These are phyloP conservation scores for Thera obeliscata DNA, from an alignment of 2,888 invertebrate genomes.

Conservation along the genomic window DNA sequence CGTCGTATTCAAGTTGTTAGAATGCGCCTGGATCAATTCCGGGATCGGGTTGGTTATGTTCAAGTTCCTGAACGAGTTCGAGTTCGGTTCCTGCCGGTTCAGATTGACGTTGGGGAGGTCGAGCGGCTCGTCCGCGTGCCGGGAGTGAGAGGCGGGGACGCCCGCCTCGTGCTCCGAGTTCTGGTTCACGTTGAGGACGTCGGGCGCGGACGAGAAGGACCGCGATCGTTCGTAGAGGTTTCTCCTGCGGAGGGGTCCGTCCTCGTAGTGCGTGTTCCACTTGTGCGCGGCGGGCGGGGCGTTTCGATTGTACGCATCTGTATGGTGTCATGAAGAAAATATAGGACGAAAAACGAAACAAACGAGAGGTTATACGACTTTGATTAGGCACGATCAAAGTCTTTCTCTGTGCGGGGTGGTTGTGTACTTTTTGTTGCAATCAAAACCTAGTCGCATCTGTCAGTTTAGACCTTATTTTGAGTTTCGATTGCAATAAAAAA, in stretches of 20 bases:
- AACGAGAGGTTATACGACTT: too few relatives aligned
- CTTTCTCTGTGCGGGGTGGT: too few relatives aligned
- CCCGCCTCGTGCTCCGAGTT: slow-evolving; percentile 13
- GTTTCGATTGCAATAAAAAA: too few relatives aligned
- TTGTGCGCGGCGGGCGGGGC: slow-evolving; percentile 49
- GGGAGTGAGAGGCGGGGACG: slow-evolving; percentile 29
- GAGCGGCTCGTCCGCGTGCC: slow-evolving; percentile 54
- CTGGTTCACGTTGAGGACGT: slow-evolving; percentile 83
- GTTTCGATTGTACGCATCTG: too few relatives aligned
- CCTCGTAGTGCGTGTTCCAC: slow-evolving; percentile 49
- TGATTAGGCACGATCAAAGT: too few relatives aligned
- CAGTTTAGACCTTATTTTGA: too few relatives aligned
- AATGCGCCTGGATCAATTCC: slow-evolving; percentile 75
- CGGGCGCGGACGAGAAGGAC: slow-evolving; percentile 83
- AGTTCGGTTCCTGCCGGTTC: slow-evolving; percentile 60
- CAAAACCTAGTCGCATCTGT: too few relatives aligned
- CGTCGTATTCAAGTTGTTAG: slow-evolving; percentile 71
- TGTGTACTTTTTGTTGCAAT: too few relatives aligned
- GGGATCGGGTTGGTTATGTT: slow-evolving; percentile 75
- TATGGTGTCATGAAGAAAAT: too few relatives aligned
- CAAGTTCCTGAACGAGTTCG: slow-evolving; percentile 66
- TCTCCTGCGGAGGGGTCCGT: slow-evolving; percentile 59
- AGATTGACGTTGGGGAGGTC: slow-evolving; percentile 57
- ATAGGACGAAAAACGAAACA: too few relatives aligned
- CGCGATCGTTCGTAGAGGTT: slow-evolving; percentile 73